phyloP scores from a whole-genome alignment of 1,140 invertebrate genomes.

The Gonioctena quinquepunctata region DNA sequence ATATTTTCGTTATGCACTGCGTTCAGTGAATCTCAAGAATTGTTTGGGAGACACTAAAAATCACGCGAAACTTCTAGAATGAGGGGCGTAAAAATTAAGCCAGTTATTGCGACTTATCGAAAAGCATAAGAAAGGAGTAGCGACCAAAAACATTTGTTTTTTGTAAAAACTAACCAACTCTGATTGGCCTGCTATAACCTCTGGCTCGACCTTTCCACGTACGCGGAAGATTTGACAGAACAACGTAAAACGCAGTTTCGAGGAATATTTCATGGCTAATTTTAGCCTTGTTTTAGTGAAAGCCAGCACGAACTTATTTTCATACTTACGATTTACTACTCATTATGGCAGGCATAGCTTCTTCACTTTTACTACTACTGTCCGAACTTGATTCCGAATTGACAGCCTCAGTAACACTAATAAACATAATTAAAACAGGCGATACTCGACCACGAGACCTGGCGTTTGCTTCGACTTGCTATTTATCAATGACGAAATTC shows the following conservation, averaged over 20 bases:
- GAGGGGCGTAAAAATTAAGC: neutral
- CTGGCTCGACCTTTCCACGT: neutral
- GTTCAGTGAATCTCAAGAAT: neutral
- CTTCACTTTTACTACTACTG: conserved; percentile 32
- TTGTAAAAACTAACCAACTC: too few relatives aligned
- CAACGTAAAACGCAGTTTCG: neutral
- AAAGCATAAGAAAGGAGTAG: too few relatives aligned
- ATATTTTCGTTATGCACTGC: neutral
- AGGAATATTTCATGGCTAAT: neutral
- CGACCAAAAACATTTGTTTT: too few relatives aligned
- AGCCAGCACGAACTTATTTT: neutral
- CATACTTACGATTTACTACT: conserved; percentile 48
- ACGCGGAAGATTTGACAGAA: neutral
- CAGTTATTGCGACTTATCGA: too few relatives aligned
- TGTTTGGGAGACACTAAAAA: conserved; percentile 1
- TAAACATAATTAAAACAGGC: conserved; percentile 47
- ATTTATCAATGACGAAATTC: conserved; percentile 11
- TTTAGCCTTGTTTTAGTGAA: neutral
- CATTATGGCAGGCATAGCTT: conserved; percentile 47
- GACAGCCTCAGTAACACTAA: conserved; percentile 43
- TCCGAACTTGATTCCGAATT: conserved; percentile 40
- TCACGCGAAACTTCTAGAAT: neutral
- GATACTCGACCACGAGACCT: conserved; percentile 15
- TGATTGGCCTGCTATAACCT: neutral
- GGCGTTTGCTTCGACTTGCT: neutral